These are phyloP conservation scores for Eristalinus aeneus DNA, from an alignment of 2,888 invertebrate genomes.

Conservation along the genomic window DNA sequence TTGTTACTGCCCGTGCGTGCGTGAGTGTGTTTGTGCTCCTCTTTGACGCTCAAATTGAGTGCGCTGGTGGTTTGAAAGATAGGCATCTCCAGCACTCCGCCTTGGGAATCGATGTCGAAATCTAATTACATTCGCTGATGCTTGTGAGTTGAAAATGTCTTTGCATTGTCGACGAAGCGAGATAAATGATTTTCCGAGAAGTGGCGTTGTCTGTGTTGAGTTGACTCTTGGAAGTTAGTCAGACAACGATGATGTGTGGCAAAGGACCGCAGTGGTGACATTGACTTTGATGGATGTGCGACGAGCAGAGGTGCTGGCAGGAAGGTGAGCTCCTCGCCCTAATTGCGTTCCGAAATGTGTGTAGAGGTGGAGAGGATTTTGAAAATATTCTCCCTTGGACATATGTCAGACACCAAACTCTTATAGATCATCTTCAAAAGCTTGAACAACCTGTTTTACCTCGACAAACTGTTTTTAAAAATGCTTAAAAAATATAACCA, in stretches of 20 bases:
- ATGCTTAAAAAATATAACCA: too few relatives aligned
- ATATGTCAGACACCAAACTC: too few relatives aligned
- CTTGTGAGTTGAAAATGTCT: conserved; percentile 1
- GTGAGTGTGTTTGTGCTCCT: background rate
- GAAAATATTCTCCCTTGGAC: too few relatives aligned
- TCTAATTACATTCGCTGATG: conserved; percentile 38
- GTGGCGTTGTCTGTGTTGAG: background rate
- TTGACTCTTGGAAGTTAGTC: background rate
- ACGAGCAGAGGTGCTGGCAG: background rate
- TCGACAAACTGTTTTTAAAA: too few relatives aligned
- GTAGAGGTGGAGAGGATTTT: background rate
- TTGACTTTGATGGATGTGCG: background rate
- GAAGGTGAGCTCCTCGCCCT: background rate
- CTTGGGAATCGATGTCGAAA: conserved; percentile 39
- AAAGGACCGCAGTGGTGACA: background rate
- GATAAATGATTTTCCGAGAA: background rate
- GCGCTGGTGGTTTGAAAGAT: conserved; percentile 24
- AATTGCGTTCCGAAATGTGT: background rate
- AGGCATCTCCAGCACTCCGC: background rate
- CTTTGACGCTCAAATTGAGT: conserved; percentile 34
- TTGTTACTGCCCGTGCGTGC: background rate
- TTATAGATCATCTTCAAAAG: too few relatives aligned
- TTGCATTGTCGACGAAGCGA: background rate
- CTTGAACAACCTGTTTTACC: too few relatives aligned
- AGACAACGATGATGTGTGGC: background rate